Evolutionary conservation across 2,888 invertebrate species (phyloP).

Genomic region (Idaea biselata): DNA sequence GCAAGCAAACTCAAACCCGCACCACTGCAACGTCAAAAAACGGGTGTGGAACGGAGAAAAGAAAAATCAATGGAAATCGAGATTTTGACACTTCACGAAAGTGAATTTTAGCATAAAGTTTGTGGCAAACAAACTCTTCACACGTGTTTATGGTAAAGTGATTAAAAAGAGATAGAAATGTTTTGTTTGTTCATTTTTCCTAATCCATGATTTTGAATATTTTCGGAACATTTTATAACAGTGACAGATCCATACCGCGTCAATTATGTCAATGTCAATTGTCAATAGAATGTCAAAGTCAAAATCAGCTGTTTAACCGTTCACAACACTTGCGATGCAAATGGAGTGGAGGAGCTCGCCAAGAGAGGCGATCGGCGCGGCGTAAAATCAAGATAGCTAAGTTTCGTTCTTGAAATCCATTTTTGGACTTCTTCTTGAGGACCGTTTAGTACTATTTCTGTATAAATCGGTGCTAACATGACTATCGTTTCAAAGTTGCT

Average conservation of each 20-base stretch:
- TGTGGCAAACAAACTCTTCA: background rate
- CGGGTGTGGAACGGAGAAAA: background rate
- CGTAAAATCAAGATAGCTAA: background rate
- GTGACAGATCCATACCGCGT: background rate
- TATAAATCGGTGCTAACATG: constrained; percentile 39
- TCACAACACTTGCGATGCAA: no score
- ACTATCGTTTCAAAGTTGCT: constrained; percentile 63
- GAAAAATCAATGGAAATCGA: background rate
- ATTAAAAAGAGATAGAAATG: background rate
- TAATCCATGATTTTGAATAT: background rate
- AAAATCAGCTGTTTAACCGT: background rate
- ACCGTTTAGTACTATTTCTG: background rate
- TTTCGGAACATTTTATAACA: background rate
- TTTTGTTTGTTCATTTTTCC: background rate
- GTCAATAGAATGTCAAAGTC: background rate
- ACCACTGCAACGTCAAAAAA: background rate
- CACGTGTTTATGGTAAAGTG: background rate
- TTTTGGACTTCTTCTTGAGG: background rate
- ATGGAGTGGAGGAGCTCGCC: background rate
- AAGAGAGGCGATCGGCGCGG: background rate
- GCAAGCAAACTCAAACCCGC: background rate
- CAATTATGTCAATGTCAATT: background rate
- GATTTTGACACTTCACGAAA: background rate
- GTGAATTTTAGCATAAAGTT: background rate
- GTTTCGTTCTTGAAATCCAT: background rate